Base-by-base conservation (phyloP, 2,113 vertebrate species). In the Semicossyphus pulcher region DNA sequence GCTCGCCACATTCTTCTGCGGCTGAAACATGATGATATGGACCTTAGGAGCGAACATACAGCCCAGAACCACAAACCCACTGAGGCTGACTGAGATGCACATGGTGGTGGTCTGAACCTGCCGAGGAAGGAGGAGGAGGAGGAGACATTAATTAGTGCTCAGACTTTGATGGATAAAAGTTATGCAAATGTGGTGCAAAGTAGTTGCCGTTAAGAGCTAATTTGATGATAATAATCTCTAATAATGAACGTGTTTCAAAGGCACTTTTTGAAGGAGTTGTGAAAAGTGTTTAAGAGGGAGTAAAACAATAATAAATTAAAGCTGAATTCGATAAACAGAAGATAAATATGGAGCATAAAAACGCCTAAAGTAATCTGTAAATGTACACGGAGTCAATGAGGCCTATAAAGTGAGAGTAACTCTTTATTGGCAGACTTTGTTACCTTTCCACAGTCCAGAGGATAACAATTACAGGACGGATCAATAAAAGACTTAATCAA, bases 91-190 rank as follows among this genome's bases (percentile, higher is more conserved):
- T 0, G 98, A 99, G 93, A 99, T 99, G 78, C 98, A 99, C 97
- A 99, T 98, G 60, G 98, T 99, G 0, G 98, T 99, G 1, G 97
- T 99, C 92, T 99, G 98, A 49, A 99, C 98, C 98, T 99, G 64
- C 16, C 86, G 65, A 86, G 37, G 23, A 86, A 32, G 23, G 10
- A 59, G 4, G 28, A 56, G 18, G 60, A 61, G 28, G 28, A 56
- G 18, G 60, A 61, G 28, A 78, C 12, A 12, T 11, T 10, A 48
- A 73, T 78, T 76, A 83, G 42, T 11, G n/a, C 28, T 45, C 31
- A 20, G 62, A 75, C 60, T 66, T 49, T 82, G 53, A 71, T 71
- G 36, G 59, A 81, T 75, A 47, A 29, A 60, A 49, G 48, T 53
- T 71, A 72, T 66, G 75, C 37, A 72, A 72, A 85, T 76, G 25